phyloP scores from a whole-genome alignment of 2,113 vertebrate species.

The Calyptomena viridis region DNA sequence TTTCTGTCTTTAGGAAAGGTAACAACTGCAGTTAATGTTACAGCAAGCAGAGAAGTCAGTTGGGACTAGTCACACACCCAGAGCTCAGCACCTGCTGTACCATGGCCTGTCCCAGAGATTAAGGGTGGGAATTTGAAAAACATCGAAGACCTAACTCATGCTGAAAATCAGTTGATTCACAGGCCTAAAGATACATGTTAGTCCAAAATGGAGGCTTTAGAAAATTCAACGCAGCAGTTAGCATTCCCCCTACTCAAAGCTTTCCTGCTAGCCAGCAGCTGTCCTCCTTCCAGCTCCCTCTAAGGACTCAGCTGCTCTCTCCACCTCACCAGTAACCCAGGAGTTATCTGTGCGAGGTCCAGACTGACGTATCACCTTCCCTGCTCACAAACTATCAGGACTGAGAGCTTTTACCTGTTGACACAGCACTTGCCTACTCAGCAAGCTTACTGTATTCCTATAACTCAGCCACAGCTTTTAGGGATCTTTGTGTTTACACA shows the following conservation, averaged over 20 bases:
- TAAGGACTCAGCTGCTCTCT: background rate
- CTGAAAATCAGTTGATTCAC: background rate
- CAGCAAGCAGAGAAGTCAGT: background rate
- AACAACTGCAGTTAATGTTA: background rate
- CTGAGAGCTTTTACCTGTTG: conserved; percentile 17
- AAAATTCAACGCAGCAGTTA: background rate
- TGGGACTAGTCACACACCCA: background rate
- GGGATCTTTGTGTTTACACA: conserved; percentile 16
- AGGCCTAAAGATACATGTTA: background rate
- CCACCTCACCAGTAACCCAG: background rate
- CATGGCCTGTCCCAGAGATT: background rate
- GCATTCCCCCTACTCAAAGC: background rate
- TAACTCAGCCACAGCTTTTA: conserved; percentile 34
- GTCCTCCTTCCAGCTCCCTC: background rate
- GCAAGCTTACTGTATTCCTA: background rate
- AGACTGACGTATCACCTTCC: background rate
- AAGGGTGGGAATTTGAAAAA: conserved; percentile 1
- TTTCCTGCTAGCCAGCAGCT: background rate
- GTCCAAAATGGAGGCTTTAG: background rate
- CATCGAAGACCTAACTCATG: background rate
- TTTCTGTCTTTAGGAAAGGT: conserved; percentile 5
- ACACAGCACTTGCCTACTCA: conserved; percentile 2
- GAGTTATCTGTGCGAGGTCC: background rate
- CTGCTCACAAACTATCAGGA: background rate
- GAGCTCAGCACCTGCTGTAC: background rate